Conservation (phyloP, 2,113 vertebrate species). For the Salvelinus sp. region DNA sequence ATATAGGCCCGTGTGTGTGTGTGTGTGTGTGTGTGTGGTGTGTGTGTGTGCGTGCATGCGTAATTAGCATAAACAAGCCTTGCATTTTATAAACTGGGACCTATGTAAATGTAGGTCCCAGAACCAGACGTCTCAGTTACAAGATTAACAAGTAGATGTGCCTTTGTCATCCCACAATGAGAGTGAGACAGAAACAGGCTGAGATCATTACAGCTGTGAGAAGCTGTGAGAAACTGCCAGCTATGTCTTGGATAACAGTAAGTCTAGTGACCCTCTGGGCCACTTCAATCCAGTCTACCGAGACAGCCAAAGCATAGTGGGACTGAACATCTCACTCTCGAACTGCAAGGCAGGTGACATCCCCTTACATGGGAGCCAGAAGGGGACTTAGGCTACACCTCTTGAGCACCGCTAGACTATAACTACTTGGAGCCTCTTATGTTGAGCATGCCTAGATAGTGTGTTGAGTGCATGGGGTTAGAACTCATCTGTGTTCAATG, state of each 20-base stretch:
- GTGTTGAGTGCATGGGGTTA: too few species aligned
- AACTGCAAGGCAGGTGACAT: slow-evolving; percentile 31
- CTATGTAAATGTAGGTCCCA: background rate
- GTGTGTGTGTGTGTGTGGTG: background rate
- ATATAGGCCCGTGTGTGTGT: too few species aligned
- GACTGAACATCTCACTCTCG: too few species aligned
- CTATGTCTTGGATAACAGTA: too few species aligned
- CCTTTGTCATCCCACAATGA: background rate
- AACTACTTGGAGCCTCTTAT: too few species aligned
- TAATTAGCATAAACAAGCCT: background rate
- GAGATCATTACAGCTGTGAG: slow-evolving; percentile 39
- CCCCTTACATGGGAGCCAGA: background rate
- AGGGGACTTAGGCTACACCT: too few species aligned
- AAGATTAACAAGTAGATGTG: background rate
- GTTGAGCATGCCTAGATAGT: too few species aligned
- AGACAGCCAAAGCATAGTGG: too few species aligned
- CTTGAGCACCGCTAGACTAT: too few species aligned
- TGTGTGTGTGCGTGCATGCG: background rate
- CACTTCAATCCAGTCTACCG: too few species aligned
- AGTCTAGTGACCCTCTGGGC: too few species aligned
- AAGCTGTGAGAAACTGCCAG: slow-evolving; percentile 19
- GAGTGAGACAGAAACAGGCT: slow-evolving; percentile 38
- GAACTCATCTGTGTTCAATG: background rate
- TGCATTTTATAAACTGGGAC: background rate
- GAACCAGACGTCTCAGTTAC: background rate